Evolutionary conservation across 2,797 vertebrate genomes (phyloP).

Genomic region (Octomys mimax): DNA sequence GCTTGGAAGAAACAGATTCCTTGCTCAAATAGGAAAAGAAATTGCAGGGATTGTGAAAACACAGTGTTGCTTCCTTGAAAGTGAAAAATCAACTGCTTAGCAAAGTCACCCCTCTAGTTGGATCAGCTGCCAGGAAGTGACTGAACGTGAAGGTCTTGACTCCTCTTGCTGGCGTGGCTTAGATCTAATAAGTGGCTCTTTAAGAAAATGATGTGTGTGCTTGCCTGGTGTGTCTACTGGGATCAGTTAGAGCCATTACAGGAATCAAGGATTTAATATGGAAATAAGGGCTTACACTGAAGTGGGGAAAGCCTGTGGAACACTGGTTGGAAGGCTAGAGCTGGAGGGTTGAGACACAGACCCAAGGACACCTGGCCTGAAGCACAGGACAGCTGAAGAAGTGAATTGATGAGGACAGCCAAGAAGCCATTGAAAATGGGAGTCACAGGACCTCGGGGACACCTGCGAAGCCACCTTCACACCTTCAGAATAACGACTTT

Average conservation of each 20-base stretch:
- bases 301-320: background rate
- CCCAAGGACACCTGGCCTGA: background rate
- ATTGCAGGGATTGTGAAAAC: background rate
- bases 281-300: constrained; percentile 9
- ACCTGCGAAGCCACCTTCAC: accelerated
- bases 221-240: background rate
- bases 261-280: constrained; percentile 44
- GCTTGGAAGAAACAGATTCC: background rate
- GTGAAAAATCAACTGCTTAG: constrained; percentile 14
- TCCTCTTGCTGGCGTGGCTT: constrained; percentile 40
- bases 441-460: background rate
- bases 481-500: background rate
- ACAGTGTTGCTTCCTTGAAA: background rate
- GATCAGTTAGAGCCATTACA: constrained; percentile 34
- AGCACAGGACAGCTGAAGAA: background rate
- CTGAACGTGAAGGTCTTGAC: constrained; percentile 48
- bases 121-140: constrained; percentile 32
- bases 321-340: background rate
- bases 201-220: background rate
- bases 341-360: background rate
- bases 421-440: background rate
- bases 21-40: background rate
- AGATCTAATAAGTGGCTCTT: constrained; percentile 46
- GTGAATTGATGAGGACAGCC: background rate
- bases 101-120: constrained; percentile 7